Base-by-base conservation (phyloP, 1,140 invertebrate genomes). In the roundworm (Caenorhabditis elegans) region DNA sequence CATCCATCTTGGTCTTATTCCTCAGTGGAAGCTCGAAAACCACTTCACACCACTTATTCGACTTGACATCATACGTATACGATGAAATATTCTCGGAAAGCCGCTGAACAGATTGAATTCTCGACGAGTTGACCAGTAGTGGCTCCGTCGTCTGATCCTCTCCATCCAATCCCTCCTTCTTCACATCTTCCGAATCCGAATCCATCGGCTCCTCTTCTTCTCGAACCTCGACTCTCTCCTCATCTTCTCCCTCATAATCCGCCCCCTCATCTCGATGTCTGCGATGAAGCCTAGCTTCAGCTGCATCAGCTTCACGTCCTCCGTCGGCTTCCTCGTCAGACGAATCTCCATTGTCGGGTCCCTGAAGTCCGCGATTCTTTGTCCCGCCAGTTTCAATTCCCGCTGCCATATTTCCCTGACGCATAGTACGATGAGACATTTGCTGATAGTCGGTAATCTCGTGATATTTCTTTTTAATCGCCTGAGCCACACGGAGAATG, bases 21-120 rank as follows among this genome's bases (percentile, higher is more conserved):
- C 82, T 79, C 82, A 82, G 47, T 6, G 90, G 90, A 90, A 94
- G 93, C 85, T 91, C 91, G 51, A 94, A 92, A 13, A 92, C 93
- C 5, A 95, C 87, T 89, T 93, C 92, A 89, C 94, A 95, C 94
- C 94, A 95, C n/a, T 92, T 88, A 85, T 94, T 90, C 24, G 49
- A 91, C 0, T 81, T 81, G 10, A 39, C 31, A 46, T 81, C 80
- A 19, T 47, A 81, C 5, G 31, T 49, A 26, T 81, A 81, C 13
- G 55, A 47, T 6, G 39, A 36, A n/a, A 76, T 81, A 28, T 70
- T 81, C 5, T 76, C 34, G 6, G 80, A 49, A 8, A 76, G 13
- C 22, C 60, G 8, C 22, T 34, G 49, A 15, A 81, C 80, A 4
- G 43, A 19, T 36, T 81, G 70, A 51, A 81, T 39, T 48, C 47